These are phyloP conservation scores for Sitta carolinensis DNA, from an alignment of 2,797 vertebrate genomes.

Conservation along the genomic window DNA sequence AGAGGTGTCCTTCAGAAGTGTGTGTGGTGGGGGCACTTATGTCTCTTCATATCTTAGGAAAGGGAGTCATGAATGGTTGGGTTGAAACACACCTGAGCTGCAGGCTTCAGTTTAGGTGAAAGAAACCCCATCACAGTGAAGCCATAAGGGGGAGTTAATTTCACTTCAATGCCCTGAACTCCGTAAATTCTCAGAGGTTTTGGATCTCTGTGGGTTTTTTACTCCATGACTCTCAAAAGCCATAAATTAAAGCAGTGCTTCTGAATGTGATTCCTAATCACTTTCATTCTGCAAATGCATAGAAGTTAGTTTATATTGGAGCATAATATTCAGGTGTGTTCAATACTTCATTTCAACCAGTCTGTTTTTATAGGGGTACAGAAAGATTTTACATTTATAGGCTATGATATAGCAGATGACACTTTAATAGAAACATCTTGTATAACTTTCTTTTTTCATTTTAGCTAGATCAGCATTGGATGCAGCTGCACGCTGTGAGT, in stretches of 20 bases:
- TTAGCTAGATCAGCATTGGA: constrained; percentile 79
- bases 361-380: not conserved
- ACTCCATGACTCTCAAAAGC: not conserved
- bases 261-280: not conserved
- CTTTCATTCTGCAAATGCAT: not conserved
- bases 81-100: not conserved
- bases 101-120: not conserved
- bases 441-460: constrained; percentile 46
- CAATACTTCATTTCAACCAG: not conserved
- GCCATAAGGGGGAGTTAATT: not conserved
- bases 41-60: not conserved
- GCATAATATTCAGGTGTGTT: not conserved
- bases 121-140: not conserved
- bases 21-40: not conserved
- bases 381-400: not conserved
- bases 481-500: constrained; percentile 81
- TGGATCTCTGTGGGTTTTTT: not conserved
- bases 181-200: not conserved
- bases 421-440: constrained; percentile 16
- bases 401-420: not conserved
- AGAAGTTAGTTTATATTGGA: not conserved
- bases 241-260: not conserved
- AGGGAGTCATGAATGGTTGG: not conserved
- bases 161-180: not conserved
- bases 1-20: not conserved